phyloP scores from a whole-genome alignment of 1,140 invertebrate genomes.

The Drosophila tsacasi region DNA sequence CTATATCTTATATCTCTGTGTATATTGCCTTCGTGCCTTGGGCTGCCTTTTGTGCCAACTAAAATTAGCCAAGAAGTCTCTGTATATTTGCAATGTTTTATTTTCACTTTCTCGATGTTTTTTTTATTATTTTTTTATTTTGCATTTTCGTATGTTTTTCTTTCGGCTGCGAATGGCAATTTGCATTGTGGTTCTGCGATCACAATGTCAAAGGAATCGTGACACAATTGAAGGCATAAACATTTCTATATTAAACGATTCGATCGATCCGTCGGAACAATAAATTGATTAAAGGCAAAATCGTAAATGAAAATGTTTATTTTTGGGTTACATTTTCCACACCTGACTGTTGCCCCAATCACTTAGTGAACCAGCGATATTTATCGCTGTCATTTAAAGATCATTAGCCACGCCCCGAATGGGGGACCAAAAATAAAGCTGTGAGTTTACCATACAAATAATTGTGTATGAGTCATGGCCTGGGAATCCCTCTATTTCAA shows the following conservation, averaged over 20 bases:
- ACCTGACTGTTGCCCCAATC: background rate
- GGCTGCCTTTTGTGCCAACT: conserved; percentile 45
- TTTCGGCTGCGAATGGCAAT: conserved; percentile 14
- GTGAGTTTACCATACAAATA: background rate
- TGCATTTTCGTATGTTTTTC: conserved; percentile 5
- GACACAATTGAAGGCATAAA: conserved; percentile 62
- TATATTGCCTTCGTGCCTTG: conserved; percentile 35
- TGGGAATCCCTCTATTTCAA: conserved; percentile 3
- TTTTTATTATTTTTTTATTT: background rate
- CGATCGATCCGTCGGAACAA: background rate
- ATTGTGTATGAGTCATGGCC: conserved; percentile 12
- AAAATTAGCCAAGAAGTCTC: conserved; percentile 55
- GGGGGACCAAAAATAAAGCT: conserved; percentile 10
- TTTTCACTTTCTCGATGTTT: background rate
- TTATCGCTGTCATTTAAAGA: conserved; percentile 66
- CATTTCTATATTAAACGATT: conserved; percentile 26
- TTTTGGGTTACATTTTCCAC: conserved; percentile 2
- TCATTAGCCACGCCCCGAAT: conserved; percentile 55
- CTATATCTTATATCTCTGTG: conserved; percentile 2
- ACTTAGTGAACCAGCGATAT: conserved; percentile 49
- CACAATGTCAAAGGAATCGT: conserved; percentile 55
- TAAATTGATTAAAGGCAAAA: conserved; percentile 8
- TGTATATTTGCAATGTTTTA: conserved; percentile 17
- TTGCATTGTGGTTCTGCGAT: conserved; percentile 43
- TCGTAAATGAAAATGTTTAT: conserved; percentile 27